These are phyloP conservation scores for Brachylomia viminalis DNA, from an alignment of 2,888 invertebrate species.

Conservation along the genomic window DNA sequence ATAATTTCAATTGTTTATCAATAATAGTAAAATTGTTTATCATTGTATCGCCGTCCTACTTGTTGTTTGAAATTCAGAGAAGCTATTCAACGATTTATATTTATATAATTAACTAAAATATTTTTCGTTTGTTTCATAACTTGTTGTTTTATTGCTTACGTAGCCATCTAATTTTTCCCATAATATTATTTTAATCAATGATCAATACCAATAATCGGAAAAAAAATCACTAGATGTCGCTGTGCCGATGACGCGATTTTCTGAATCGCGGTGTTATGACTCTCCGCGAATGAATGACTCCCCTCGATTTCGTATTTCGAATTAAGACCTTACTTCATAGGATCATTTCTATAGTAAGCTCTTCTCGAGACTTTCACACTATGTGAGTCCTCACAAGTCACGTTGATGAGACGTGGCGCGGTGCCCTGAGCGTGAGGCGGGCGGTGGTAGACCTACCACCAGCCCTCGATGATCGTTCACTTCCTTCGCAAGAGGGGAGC, in stretches of 20 bases:
- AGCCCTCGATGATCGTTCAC: slow-evolving; percentile 71
- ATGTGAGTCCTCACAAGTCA: slow-evolving; percentile 62
- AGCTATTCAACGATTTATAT: neutral
- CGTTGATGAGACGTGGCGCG: slow-evolving; percentile 71
- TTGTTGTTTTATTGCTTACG: neutral
- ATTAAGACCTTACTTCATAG: slow-evolving; percentile 62
- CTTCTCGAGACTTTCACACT: slow-evolving; percentile 66
- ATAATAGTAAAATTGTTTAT: too few relatives aligned
- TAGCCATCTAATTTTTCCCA: too few relatives aligned
- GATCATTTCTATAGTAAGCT: slow-evolving; percentile 64
- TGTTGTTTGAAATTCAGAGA: neutral
- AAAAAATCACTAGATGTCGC: slow-evolving; percentile 38
- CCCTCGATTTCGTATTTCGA: neutral
- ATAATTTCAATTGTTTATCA: neutral
- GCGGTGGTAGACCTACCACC: slow-evolving; percentile 54
- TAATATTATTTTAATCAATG: neutral
- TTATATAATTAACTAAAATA: neutral
- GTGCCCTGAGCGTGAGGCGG: slow-evolving; percentile 69
- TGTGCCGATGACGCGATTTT: slow-evolving; percentile 46
- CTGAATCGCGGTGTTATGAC: slow-evolving; percentile 54
- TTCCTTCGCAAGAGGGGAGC: slow-evolving; percentile 45
- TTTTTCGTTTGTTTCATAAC: neutral
- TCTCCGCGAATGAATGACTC: slow-evolving; percentile 41
- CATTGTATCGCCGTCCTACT: neutral
- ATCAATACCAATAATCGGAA: neutral